phyloP scores from a whole-genome alignment of 2,888 invertebrate genomes.

The Scrobipalpa atriplicella region DNA sequence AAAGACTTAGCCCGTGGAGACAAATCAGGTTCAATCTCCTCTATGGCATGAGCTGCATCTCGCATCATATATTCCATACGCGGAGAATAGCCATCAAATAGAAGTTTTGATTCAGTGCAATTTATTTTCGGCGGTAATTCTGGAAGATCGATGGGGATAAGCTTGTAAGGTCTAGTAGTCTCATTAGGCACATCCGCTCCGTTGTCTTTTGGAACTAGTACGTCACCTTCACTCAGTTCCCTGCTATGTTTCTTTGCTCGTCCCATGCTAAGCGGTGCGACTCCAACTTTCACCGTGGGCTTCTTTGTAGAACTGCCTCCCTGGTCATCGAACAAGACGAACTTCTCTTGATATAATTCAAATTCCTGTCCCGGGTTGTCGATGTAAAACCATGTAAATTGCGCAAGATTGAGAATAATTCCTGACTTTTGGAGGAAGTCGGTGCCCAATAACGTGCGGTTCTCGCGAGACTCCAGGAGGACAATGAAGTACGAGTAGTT shows the following conservation, averaged over 20 bases:
- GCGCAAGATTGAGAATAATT: constrained; percentile 20
- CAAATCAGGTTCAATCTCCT: neutral
- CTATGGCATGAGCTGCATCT: neutral
- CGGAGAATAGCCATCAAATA: constrained; percentile 6
- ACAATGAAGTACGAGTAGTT: constrained; percentile 37
- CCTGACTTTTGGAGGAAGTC: neutral
- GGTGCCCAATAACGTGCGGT: constrained; percentile 36
- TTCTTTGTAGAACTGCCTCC: neutral
- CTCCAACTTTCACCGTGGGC: no score
- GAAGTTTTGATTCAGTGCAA: neutral
- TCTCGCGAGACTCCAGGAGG: constrained; percentile 36
- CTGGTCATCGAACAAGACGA: neutral
- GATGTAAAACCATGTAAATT: constrained; percentile 17
- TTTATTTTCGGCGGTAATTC: neutral
- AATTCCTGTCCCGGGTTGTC: constrained; percentile 8
- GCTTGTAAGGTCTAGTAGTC: neutral
- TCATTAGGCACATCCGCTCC: neutral
- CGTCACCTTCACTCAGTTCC: neutral
- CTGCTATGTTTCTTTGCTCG: neutral
- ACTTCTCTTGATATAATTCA: neutral
- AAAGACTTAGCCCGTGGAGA: neutral
- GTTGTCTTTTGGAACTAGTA: no score
- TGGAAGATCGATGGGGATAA: neutral
- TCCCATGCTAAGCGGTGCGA: neutral
- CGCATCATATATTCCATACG: constrained; percentile 1